Base-by-base conservation (phyloP, 2,797 vertebrate species). In the Catharus ustulatus region DNA sequence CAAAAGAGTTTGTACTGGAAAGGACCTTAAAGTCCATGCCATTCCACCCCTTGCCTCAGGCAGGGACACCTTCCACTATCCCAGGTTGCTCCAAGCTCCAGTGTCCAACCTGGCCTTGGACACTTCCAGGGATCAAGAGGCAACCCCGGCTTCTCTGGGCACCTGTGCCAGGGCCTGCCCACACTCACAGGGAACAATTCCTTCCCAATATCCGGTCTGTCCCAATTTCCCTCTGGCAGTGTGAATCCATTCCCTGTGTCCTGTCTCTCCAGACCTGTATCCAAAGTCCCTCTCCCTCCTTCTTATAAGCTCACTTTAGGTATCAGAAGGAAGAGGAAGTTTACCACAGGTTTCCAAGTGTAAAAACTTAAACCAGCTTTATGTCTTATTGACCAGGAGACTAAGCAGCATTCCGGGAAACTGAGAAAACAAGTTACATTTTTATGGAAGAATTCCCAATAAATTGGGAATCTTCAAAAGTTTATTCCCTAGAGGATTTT, bases 61-160 rank as follows among this genome's bases (percentile, higher is more conserved):
- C 43, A 57, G 29, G 21, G 15, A 34, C 40, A 23, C 26, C 13
- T 55, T 0, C 42, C 32, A 23, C 34, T 8, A 0, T 6, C 34
- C 62, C 77, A 62, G 15, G 7, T 0, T 67, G 21, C 17, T 74
- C 40, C 34, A 16, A 54, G 6, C 23, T 34, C 38, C 55, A 24
- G 1, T 0, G 0, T 26, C 46, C 69, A 68, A 0, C 21, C 34
- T 48, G 62, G 26, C 46, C 34, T 32, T 5, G 62, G 34, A 0
- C 54, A 27, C 14, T 77, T 0, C 24, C 57, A 78, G 34, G 48
- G 48, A 42, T 69, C 17, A 61, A 26, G 48, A 40, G 29, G 30
- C 46, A 82, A 18, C 30, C 69, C 5, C 54, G 88, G 77, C 63
- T 89, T 0, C 42, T 55, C 77, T 82, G 62, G 10, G 18, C 42